phyloP scores from a whole-genome alignment of 2,113 vertebrate genomes.

The Hiodon tergisus region DNA sequence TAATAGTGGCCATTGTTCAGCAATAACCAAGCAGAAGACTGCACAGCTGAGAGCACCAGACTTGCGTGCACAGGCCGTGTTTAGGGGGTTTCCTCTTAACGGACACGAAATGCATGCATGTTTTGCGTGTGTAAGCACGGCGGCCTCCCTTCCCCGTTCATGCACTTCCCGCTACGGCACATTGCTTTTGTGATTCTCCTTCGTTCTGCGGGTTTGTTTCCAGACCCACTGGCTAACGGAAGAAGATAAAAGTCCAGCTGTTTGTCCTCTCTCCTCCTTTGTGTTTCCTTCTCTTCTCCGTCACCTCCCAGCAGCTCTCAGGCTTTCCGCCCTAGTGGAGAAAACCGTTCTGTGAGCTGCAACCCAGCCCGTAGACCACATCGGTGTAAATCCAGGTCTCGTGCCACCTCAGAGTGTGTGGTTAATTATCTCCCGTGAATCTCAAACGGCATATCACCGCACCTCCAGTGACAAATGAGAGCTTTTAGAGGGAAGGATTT shows the following conservation, averaged over 20 bases:
- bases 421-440: too few species aligned
- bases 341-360: background rate
- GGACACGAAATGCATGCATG: background rate
- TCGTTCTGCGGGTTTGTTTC: conserved; percentile 46
- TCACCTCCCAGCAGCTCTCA: background rate
- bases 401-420: too few species aligned
- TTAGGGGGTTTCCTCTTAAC: background rate
- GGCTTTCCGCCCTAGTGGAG: background rate
- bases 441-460: background rate
- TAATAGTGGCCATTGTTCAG: conserved; percentile 58
- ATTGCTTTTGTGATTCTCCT: background rate
- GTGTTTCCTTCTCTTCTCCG: background rate
- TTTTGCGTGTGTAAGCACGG: conserved; percentile 24
- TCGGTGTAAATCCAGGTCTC: too few species aligned
- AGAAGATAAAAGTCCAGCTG: conserved; percentile 37
- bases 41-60: conserved; percentile 42
- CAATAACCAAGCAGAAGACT: conserved; percentile 47
- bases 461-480: conserved; percentile 45
- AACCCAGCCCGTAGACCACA: too few species aligned
- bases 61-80: conserved; percentile 12
- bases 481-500: conserved; percentile 42
- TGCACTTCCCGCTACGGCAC: background rate
- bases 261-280: background rate
- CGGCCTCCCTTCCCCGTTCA: conserved; percentile 20
- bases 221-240: conserved; percentile 54